Percentiles rank a stretch among this genome's conserved stretches.
phyloP scores from a whole-genome alignment of 1,140 invertebrate genomes.

The Thalassaphorura encarpata region DNA sequence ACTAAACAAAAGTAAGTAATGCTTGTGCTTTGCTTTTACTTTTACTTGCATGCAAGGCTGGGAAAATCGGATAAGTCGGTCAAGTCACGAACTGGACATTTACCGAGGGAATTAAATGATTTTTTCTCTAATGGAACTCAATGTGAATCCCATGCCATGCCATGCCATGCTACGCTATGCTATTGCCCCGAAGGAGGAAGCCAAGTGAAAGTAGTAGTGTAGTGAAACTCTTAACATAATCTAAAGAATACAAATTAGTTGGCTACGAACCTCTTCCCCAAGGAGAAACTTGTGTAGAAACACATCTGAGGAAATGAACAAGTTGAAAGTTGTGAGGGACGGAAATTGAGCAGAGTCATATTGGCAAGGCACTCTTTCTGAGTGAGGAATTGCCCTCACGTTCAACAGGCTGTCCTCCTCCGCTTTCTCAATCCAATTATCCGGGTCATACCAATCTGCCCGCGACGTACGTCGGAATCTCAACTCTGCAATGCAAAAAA shows the following conservation, averaged over 20 bases:
- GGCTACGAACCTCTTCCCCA: conserved; percentile 22
- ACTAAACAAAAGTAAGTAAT: too few relatives aligned
- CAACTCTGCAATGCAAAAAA: conserved; percentile 18
- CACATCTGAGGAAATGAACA: conserved; percentile 25
- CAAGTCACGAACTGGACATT: too few relatives aligned
- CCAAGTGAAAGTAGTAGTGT: conserved; percentile 6
- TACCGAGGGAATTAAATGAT: too few relatives aligned
- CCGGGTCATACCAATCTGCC: conserved; percentile 27
- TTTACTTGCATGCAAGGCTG: too few relatives aligned
- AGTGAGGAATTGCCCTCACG: conserved; percentile 25
- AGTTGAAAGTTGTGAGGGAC: conserved; percentile 20
- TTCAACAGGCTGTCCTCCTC: conserved; percentile 11
- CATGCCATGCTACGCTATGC: too few relatives aligned
- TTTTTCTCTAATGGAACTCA: too few relatives aligned
- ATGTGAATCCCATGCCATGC: too few relatives aligned
- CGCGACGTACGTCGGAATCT: conserved; percentile 22
- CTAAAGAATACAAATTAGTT: background rate
- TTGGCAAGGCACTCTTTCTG: conserved; percentile 30
- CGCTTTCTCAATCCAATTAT: conserved; percentile 27
- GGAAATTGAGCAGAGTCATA: conserved; percentile 28
- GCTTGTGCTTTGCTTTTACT: too few relatives aligned
- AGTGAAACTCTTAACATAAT: background rate
- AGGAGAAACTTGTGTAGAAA: conserved; percentile 26
- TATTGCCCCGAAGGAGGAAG: background rate
- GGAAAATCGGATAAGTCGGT: too few relatives aligned